phyloP scores from a whole-genome alignment of 2,113 vertebrate genomes.

The Myodes glareolus region DNA sequence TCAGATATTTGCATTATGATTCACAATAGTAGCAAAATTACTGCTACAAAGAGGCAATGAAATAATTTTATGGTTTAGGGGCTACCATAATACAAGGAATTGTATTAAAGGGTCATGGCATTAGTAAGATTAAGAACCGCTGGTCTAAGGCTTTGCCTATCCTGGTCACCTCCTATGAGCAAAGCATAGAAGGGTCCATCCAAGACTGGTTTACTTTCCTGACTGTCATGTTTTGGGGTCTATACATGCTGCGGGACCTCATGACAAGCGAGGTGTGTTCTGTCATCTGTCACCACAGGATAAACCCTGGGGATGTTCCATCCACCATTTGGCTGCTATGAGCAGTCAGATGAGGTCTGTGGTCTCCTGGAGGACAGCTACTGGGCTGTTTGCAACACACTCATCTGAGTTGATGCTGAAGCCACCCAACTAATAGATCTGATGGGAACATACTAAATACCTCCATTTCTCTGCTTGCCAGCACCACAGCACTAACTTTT shows the following conservation, averaged over 20 bases:
- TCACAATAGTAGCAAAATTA: not conserved
- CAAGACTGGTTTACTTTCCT: rapidly evolving
- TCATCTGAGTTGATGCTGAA: rapidly evolving
- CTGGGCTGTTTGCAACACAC: not conserved
- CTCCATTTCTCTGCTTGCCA: rapidly evolving
- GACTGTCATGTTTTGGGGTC: not conserved
- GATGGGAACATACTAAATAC: rapidly evolving
- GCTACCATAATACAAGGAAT: not conserved
- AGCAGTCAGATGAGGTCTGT: not conserved
- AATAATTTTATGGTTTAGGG: not conserved
- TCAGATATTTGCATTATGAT: not conserved
- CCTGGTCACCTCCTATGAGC: not conserved
- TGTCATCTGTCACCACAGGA: not conserved
- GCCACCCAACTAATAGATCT: rapidly evolving
- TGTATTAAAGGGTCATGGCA: not conserved
- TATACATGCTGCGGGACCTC: not conserved
- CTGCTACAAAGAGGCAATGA: not conserved
- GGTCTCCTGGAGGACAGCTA: not conserved
- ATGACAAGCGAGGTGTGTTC: not conserved
- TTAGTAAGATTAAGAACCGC: not conserved
- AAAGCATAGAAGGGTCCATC: rapidly evolving
- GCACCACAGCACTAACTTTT: rapidly evolving
- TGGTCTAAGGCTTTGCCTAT: not conserved
- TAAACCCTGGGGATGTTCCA: not conserved
- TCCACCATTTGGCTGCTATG: no score